Conservation (phyloP, 2,113 vertebrate genomes). For the Paradoxurus hermaphroditus region DNA sequence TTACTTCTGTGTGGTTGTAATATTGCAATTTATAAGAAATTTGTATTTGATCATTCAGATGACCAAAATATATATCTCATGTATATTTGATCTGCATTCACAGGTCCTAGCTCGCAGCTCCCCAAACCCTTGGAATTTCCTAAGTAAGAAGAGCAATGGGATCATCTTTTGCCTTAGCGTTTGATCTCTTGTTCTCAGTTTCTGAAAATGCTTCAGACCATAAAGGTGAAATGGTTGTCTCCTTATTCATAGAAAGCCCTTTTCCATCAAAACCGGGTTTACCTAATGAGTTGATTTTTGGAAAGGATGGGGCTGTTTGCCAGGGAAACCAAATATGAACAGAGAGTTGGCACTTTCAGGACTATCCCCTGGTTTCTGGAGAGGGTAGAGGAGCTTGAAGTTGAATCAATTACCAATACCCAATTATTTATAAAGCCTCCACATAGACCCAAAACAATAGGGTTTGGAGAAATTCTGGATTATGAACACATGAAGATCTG, state of each 20-base stretch:
- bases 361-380: neutral
- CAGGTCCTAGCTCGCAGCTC: neutral
- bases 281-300: neutral
- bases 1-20: neutral
- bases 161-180: neutral
- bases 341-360: neutral
- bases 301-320: neutral
- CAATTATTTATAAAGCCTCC: neutral
- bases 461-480: neutral
- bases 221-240: neutral
- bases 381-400: neutral
- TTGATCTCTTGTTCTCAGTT: neutral
- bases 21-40: neutral
- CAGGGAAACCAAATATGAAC: neutral
- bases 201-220: neutral
- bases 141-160: neutral
- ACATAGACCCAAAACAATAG: neutral
- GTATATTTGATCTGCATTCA: neutral
- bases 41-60: neutral
- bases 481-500: neutral
- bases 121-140: neutral
- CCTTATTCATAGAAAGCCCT: neutral
- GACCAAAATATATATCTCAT: neutral
- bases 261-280: neutral
- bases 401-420: neutral